These are phyloP conservation scores for Centruroides vittatus DNA, from an alignment of 1,140 invertebrate genomes.

Conservation along the genomic window DNA sequence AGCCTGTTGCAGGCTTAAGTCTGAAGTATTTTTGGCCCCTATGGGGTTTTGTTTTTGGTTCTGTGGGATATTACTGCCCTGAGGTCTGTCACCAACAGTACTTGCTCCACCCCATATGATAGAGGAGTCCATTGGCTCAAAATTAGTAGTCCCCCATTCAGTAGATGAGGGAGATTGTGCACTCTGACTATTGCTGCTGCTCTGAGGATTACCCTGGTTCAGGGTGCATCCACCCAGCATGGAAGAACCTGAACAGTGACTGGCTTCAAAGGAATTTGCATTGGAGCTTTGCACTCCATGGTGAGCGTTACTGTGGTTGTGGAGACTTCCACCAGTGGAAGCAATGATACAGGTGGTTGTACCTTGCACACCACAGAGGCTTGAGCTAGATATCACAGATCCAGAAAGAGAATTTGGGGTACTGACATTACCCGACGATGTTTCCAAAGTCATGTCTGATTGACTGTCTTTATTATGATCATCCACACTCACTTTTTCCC, in stretches of 20 bases:
- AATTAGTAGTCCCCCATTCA: neutral
- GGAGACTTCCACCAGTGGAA: neutral
- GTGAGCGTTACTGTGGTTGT: neutral
- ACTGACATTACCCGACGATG: neutral
- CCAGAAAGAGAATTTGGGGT: neutral
- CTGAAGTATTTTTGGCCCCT: too few relatives aligned
- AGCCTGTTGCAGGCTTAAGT: too few relatives aligned
- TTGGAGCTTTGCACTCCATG: neutral
- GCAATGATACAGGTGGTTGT: neutral
- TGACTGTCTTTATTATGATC: neutral
- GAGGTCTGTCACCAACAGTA: too few relatives aligned
- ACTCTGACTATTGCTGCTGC: neutral
- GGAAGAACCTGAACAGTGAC: neutral
- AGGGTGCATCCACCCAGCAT: neutral
- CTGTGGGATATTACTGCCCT: too few relatives aligned
- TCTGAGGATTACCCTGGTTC: too few relatives aligned
- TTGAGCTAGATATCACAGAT: conserved; percentile 3
- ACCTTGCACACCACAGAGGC: conserved; percentile 1
- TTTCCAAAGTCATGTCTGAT: neutral
- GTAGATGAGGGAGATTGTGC: neutral
- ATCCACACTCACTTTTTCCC: neutral
- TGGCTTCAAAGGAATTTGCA: neutral
- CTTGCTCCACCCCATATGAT: too few relatives aligned
- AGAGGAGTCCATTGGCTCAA: too few relatives aligned
- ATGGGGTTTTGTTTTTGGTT: too few relatives aligned